Evolutionary conservation across 2,888 invertebrate species (phyloP), one percentile per base, ranked within the genome.

Genomic region (Andrena bucephala): DNA sequence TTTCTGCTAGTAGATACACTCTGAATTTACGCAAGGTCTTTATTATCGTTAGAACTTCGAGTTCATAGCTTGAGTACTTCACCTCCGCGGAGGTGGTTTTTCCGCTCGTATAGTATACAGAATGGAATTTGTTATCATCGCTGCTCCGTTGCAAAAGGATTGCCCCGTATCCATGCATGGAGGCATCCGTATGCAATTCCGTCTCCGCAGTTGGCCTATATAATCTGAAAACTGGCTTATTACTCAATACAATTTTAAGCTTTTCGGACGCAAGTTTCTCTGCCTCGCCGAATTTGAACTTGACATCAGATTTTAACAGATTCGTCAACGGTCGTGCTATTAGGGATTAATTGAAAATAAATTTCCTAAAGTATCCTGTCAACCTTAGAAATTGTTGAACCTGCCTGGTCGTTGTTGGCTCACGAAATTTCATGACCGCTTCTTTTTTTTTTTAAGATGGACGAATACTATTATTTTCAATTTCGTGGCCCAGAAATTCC

Each of bases 71-170:
- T 3, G 57, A 52, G 13, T 36, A 36, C 10, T 76, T 84, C n/a
- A 81, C 73, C 48, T 89, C 87, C 0, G 84, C 86, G 0, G 76
- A 65, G 0, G 84, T 82, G 0, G 88, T 87, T 54, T 89, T 90
- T 6, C 86, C 78, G 24, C 87, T 90, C 36, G 85, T 83, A 31
- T 78, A 89, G 63, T 84, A 84, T 7, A 89, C 76, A 0, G 87
- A 87, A 69, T 89, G 86, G 4, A 87, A 60, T 2, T n/a, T 31
- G 2, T 74, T 50, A 29, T 88, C 89, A 2, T 85, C 69, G n/a
- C 42, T 24, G 57, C 77, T 76, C 42, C 82, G 69, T 24, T 89
- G 89, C 27, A 89, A 13, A 2, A 89, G 24, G 8, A 87, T 84
- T 2, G 83, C 87, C 2, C 86, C 89, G 29, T 77, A 88, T 0